Conservation (phyloP, 2,797 vertebrate genomes). For the Epinephelus coioides region DNA sequence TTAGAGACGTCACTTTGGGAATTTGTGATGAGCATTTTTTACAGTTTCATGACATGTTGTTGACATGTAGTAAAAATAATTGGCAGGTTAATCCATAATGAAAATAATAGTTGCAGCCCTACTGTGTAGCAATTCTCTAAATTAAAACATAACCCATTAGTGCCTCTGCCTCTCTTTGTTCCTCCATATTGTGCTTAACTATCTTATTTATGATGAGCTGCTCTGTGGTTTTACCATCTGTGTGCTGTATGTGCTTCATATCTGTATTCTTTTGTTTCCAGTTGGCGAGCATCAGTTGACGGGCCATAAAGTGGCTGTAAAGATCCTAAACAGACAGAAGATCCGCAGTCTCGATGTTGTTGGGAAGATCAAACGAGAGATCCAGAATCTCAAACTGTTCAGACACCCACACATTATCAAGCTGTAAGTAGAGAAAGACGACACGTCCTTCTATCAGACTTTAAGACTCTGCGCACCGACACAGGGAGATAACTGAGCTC, state of each 20-base stretch:
- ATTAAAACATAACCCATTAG: too few relatives aligned
- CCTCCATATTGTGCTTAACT: too few relatives aligned
- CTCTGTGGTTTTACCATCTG: neutral
- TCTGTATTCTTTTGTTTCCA: conserved; percentile 76
- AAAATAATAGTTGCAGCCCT: too few relatives aligned
- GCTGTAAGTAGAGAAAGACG: conserved; percentile 89
- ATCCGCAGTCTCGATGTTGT: conserved; percentile 99
- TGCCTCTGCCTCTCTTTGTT: too few relatives aligned
- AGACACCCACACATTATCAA: conserved; percentile 99
- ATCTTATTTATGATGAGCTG: too few relatives aligned
- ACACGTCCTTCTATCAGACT: conserved; percentile 1
- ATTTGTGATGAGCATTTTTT: too few relatives aligned
- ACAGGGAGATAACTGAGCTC: conserved; percentile 1
- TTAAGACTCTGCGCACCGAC: neutral
- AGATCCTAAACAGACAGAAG: conserved; percentile 98
- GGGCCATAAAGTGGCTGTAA: conserved; percentile 98
- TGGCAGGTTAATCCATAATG: too few relatives aligned
- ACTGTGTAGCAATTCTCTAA: too few relatives aligned
- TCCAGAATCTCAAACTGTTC: conserved; percentile 99
- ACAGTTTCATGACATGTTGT: too few relatives aligned
- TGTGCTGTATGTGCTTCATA: conserved; percentile 53
- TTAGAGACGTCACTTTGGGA: too few relatives aligned
- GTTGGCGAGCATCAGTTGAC: conserved; percentile 98
- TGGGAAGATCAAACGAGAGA: conserved; percentile 98
- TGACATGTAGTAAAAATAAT: too few relatives aligned